Evolutionary conservation across 2,888 invertebrate species (phyloP).

Genomic region (Brachyopa scutellaris): DNA sequence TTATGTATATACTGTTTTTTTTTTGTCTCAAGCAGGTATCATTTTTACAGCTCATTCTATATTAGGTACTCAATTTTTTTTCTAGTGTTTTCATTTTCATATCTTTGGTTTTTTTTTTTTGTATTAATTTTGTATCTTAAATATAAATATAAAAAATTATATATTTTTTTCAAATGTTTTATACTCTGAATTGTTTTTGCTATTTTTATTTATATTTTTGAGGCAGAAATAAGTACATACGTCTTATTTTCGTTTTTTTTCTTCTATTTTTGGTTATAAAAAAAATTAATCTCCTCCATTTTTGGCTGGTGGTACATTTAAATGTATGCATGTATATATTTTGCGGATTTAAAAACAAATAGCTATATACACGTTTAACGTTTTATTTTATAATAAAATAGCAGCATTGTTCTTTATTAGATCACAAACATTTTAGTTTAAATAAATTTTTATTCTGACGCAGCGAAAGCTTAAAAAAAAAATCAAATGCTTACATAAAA

Average conservation of each 20-base stretch:
- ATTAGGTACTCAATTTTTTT: conserved; percentile 78
- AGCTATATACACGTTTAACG: neutral
- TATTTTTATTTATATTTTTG: conserved; percentile 14
- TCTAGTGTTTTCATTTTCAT: conserved; percentile 72
- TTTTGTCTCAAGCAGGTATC: conserved; percentile 80
- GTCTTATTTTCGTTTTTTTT: conserved; percentile 4
- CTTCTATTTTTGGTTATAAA: neutral
- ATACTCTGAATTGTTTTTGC: conserved; percentile 8
- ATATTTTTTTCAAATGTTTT: conserved; percentile 17
- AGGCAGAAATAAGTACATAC: conserved; percentile 49
- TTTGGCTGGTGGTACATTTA: conserved; percentile 29
- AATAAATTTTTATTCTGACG: neutral
- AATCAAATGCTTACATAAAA: neutral
- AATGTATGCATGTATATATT: neutral
- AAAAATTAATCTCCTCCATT: neutral
- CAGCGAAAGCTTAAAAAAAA: neutral
- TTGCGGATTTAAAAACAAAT: neutral
- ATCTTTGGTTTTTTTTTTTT: conserved; percentile 41
- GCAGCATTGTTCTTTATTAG: conserved; percentile 13
- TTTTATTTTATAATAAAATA: conserved; percentile 13
- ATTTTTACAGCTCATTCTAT: conserved; percentile 81
- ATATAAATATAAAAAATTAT: conserved; percentile 64
- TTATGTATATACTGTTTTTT: conserved; percentile 8
- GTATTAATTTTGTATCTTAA: conserved; percentile 27
- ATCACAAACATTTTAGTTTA: conserved; percentile 19